phyloP scores from a whole-genome alignment of 2,888 invertebrate species.

The Eupithecia abbreviata region DNA sequence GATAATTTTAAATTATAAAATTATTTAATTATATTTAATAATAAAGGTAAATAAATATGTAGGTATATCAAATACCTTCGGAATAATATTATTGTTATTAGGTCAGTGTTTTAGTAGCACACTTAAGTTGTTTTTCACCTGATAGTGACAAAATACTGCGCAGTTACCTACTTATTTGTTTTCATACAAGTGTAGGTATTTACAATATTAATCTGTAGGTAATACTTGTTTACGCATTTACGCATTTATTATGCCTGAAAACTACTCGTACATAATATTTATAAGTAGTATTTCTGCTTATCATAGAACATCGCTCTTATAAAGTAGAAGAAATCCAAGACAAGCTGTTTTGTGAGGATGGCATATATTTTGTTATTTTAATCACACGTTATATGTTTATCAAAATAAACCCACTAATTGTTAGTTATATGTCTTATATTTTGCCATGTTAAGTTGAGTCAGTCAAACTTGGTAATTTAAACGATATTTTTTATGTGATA shows the following conservation, averaged over 20 bases:
- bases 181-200: neutral
- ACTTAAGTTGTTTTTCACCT: conserved; percentile 11
- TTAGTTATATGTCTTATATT: neutral
- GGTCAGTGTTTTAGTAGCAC: conserved; percentile 5
- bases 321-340: no score
- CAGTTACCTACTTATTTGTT: neutral
- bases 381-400: no score
- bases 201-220: neutral
- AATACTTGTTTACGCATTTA: neutral
- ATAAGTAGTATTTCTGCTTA: neutral
- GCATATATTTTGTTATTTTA: neutral
- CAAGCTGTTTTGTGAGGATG: neutral
- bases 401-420: neutral
- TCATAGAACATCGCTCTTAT: neutral
- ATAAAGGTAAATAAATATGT: neutral
- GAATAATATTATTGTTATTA: conserved; percentile 1
- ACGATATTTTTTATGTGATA: no score
- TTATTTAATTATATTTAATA: neutral
- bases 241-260: neutral
- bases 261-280: neutral
- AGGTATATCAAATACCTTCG: neutral
- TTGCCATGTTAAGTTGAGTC: no score
- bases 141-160: conserved; percentile 10
- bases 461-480: no score
- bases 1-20: no score